These are phyloP conservation scores for Drusus annulatus DNA, from an alignment of 1,140 invertebrate species.

Conservation along the genomic window DNA sequence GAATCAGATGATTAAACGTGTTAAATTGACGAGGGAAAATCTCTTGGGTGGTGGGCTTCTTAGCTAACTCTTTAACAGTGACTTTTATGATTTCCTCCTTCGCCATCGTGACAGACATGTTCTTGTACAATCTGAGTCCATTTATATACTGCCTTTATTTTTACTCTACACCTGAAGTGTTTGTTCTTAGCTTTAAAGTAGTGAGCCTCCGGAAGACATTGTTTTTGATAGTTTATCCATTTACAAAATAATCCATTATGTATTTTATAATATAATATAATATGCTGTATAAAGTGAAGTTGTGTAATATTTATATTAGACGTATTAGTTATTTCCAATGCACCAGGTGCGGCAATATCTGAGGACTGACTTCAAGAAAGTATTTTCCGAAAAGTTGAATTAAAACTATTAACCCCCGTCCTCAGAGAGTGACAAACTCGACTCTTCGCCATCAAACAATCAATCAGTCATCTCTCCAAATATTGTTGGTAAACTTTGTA, in stretches of 20 bases:
- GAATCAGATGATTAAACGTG: slow-evolving; percentile 11
- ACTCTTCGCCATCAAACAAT: slow-evolving; percentile 42
- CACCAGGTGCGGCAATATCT: slow-evolving; percentile 53
- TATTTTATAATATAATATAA: slow-evolving; percentile 50
- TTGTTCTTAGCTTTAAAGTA: slow-evolving; percentile 57
- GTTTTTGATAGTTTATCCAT: slow-evolving; percentile 54
- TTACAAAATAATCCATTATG: slow-evolving; percentile 56
- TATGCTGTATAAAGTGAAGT: slow-evolving; percentile 53
- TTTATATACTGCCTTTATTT: slow-evolving; percentile 33
- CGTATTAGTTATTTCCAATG: slow-evolving; percentile 53
- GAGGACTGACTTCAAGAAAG: slow-evolving; percentile 48
- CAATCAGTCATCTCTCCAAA: slow-evolving; percentile 45
- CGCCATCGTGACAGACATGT: slow-evolving; percentile 27
- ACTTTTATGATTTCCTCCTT: slow-evolving; percentile 50
- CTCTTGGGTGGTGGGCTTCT: slow-evolving; percentile 55
- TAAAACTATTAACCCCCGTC: slow-evolving; percentile 53
- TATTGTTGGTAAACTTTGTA: slow-evolving; percentile 46
- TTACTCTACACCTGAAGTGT: slow-evolving; percentile 42
- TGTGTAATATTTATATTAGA: slow-evolving; percentile 60
- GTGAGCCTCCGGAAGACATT: slow-evolving; percentile 56
- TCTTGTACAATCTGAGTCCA: slow-evolving; percentile 8
- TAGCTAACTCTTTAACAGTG: slow-evolving; percentile 52
- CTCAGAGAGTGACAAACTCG: slow-evolving; percentile 47
- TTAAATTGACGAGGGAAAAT: slow-evolving; percentile 51
- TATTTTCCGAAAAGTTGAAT: slow-evolving; percentile 51